A percentile compares a stretch with the other conserved stretches of the same genome.
These are phyloP conservation scores for Lagria hirta DNA, from an alignment of 2,888 invertebrate species.

Conservation along the genomic window DNA sequence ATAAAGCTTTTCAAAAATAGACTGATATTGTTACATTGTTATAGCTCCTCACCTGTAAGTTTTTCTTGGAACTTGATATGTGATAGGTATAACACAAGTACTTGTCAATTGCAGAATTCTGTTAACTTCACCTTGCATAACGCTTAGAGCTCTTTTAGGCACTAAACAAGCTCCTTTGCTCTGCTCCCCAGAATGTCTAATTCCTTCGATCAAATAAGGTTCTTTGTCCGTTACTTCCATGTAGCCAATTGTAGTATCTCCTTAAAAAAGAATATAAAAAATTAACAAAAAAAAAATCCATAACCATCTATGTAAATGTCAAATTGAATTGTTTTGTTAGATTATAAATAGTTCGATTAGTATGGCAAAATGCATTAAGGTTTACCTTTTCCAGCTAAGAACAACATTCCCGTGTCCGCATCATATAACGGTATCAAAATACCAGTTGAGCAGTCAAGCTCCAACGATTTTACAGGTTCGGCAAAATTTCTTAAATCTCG, in stretches of 20 bases:
- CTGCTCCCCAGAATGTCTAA: slow-evolving; percentile 89
- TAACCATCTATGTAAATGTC: too few relatives aligned
- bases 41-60: slow-evolving; percentile 51
- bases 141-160: slow-evolving; percentile 86
- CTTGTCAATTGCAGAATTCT: slow-evolving; percentile 84
- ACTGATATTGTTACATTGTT: background rate
- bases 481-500: slow-evolving; percentile 82
- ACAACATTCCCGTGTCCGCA: slow-evolving; percentile 92
- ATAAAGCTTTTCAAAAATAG: background rate
- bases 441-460: slow-evolving; percentile 84
- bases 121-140: slow-evolving; percentile 98
- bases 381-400: slow-evolving; percentile 85
- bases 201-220: slow-evolving; percentile 85
- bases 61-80: slow-evolving; percentile 71
- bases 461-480: slow-evolving; percentile 74
- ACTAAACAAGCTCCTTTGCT: slow-evolving; percentile 92
- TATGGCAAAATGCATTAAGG: too few relatives aligned
- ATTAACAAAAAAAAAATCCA: too few relatives aligned
- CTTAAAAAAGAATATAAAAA: too few relatives aligned
- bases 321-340: too few relatives aligned
- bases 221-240: slow-evolving; percentile 88
- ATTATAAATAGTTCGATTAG: too few relatives aligned
- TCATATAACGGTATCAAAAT: slow-evolving; percentile 92
- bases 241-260: slow-evolving; percentile 88
- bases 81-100: slow-evolving; percentile 85